Conservation (phyloP, 2,797 vertebrate genomes). For the Rhyacichthys aspro region DNA sequence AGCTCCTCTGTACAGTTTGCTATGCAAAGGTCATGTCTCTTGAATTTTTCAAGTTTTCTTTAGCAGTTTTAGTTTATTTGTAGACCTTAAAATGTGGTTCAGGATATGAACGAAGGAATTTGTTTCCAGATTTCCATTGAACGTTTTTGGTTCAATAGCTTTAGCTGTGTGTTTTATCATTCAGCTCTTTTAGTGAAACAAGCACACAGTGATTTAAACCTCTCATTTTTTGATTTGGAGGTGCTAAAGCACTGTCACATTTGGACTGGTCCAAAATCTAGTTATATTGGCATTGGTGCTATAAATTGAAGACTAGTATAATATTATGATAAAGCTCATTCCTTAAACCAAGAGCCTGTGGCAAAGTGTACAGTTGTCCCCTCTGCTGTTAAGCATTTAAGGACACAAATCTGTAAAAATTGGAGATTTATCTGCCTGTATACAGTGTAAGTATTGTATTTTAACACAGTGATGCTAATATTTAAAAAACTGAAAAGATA, state of each 20-base stretch:
- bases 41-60: slow-evolving; percentile 31
- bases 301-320: slow-evolving; percentile 39
- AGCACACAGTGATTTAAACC: neutral
- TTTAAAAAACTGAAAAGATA: slow-evolving; percentile 43
- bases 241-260: slow-evolving; percentile 13
- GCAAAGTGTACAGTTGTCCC: slow-evolving; percentile 11
- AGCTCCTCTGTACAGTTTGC: slow-evolving; percentile 68
- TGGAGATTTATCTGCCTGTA: slow-evolving; percentile 45
- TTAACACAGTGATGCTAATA: slow-evolving; percentile 50
- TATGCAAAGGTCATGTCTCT: slow-evolving; percentile 49
- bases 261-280: slow-evolving; percentile 15
- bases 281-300: slow-evolving; percentile 35
- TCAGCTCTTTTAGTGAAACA: slow-evolving; percentile 1
- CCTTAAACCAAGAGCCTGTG: slow-evolving; percentile 35
- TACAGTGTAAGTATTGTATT: slow-evolving; percentile 55
- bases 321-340: slow-evolving; percentile 39
- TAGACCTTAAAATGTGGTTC: slow-evolving; percentile 15
- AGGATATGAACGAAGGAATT: slow-evolving; percentile 14
- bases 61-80: slow-evolving; percentile 40
- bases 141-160: slow-evolving; percentile 21
- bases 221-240: neutral
- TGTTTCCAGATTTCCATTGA: slow-evolving; percentile 20
- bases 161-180: neutral
- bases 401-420: slow-evolving; percentile 34
- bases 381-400: slow-evolving; percentile 32